These are phyloP conservation scores for Sceloporus undulatus DNA, from an alignment of 2,113 vertebrate genomes.

Conservation along the genomic window DNA sequence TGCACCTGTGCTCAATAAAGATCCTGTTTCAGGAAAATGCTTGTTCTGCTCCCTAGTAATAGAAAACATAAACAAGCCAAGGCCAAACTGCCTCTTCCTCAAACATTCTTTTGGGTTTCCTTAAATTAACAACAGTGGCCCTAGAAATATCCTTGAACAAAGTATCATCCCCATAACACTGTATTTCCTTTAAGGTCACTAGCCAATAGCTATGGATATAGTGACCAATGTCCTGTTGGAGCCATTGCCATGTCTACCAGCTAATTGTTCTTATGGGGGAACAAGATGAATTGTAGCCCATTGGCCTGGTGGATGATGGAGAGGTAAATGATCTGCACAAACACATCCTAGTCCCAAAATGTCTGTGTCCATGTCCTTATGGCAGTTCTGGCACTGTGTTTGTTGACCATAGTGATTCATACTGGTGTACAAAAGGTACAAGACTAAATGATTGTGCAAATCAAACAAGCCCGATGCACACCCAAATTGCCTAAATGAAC, in stretches of 20 bases:
- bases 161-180: too few species aligned
- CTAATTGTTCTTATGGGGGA: not conserved
- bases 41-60: not conserved
- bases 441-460: not conserved
- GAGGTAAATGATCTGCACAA: too few species aligned
- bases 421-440: not conserved
- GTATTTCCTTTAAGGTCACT: too few species aligned
- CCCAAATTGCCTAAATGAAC: not conserved
- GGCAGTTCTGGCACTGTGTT: too few species aligned
- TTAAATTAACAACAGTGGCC: not conserved
- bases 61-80: not conserved
- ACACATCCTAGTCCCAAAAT: too few species aligned
- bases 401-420: not conserved
- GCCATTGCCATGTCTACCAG: not conserved
- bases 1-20: not conserved
- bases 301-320: too few species aligned
- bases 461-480: not conserved
- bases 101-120: not conserved
- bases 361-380: too few species aligned
- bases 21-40: not conserved
- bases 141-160: not conserved
- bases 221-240: not conserved
- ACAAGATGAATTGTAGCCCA: not conserved
- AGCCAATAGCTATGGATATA: not conserved
- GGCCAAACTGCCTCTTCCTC: not conserved